These are phyloP conservation scores for Maniola hyperantus DNA, from an alignment of 2,888 invertebrate genomes.

Conservation along the genomic window DNA sequence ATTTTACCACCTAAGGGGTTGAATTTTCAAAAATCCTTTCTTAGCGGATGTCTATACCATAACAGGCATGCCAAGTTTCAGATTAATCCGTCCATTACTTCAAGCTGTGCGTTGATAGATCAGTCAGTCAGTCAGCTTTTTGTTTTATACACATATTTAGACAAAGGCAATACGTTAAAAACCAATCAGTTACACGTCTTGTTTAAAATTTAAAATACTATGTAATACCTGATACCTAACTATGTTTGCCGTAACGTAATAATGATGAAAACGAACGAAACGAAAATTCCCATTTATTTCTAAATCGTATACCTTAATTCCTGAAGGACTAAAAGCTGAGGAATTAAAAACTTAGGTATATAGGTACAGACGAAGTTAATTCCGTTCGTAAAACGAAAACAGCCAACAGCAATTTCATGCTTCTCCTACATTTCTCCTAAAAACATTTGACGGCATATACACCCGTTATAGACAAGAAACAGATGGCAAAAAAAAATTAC, in stretches of 20 bases:
- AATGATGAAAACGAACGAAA: neutral
- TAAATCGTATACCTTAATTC: neutral
- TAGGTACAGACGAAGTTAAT: constrained; percentile 7
- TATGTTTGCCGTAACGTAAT: neutral
- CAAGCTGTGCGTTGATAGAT: too few relatives aligned
- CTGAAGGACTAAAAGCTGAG: neutral
- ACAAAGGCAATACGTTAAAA: too few relatives aligned
- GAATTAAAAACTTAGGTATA: neutral
- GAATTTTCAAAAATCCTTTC: too few relatives aligned
- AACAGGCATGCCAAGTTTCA: too few relatives aligned
- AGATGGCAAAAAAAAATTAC: too few relatives aligned
- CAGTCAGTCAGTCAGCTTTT: too few relatives aligned
- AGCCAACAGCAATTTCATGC: constrained; percentile 17
- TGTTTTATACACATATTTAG: too few relatives aligned
- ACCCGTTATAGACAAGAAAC: neutral
- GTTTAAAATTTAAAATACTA: too few relatives aligned
- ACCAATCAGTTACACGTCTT: neutral
- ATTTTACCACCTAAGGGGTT: too few relatives aligned
- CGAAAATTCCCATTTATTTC: neutral
- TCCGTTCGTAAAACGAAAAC: constrained; percentile 8
- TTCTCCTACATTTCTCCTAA: constrained; percentile 9
- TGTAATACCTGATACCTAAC: too few relatives aligned
- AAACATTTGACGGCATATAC: constrained; percentile 16
- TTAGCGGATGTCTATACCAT: too few relatives aligned
- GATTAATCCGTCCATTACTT: too few relatives aligned